Conservation (phyloP, 2,797 vertebrate species). For the Enteromius treurensis region DNA sequence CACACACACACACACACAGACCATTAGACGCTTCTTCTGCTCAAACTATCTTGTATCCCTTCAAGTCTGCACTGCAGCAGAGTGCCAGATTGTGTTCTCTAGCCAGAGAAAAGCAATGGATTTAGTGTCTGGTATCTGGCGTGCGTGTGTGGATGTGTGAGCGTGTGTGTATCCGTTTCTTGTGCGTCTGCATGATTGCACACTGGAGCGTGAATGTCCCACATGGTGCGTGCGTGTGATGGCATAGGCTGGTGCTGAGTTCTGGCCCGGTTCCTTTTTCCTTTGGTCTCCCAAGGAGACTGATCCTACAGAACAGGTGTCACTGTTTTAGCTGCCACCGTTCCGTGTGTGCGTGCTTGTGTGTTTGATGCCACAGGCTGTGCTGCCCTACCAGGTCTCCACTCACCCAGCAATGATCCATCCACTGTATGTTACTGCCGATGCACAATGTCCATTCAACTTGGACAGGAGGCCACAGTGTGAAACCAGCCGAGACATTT, state of each 20-base stretch:
- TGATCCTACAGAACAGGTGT: constrained; percentile 63
- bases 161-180: constrained; percentile 44
- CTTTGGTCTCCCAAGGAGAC: constrained; percentile 49
- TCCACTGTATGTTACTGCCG: constrained; percentile 19
- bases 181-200: constrained; percentile 53
- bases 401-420: constrained; percentile 38
- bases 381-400: constrained; percentile 21
- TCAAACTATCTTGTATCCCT: constrained; percentile 35
- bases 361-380: constrained; percentile 30
- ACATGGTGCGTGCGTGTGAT: constrained; percentile 52
- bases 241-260: constrained; percentile 45
- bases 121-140: constrained; percentile 48
- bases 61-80: constrained; percentile 39
- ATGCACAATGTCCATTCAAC: constrained; percentile 39
- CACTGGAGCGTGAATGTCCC: constrained; percentile 48
- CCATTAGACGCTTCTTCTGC: constrained; percentile 16
- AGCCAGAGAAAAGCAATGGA: constrained; percentile 48
- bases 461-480: constrained; percentile 25
- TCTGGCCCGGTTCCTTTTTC: constrained; percentile 36
- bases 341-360: constrained; percentile 16
- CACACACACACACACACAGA: constrained; percentile 36
- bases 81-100: constrained; percentile 53
- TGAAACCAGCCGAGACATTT: constrained; percentile 22
- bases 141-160: constrained; percentile 43
- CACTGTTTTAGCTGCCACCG: constrained; percentile 58